Evolutionary conservation across 2,888 invertebrate genomes (phyloP).

Genomic region (Acrobasis consociella): DNA sequence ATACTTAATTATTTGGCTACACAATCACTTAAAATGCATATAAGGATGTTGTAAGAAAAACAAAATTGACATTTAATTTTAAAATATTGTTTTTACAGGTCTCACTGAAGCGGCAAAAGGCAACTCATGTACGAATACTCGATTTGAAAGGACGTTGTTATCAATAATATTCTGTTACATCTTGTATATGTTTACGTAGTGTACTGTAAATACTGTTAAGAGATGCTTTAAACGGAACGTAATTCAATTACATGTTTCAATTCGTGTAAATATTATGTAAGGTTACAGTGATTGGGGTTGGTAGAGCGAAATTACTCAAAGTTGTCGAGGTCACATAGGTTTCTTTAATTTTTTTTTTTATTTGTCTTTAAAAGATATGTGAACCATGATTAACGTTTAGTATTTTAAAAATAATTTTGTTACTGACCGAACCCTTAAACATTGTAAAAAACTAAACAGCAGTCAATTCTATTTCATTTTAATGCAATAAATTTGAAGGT

Average conservation of each 20-base stretch:
- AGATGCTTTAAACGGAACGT: constrained; percentile 50
- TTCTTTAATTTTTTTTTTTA: too few species aligned
- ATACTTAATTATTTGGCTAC: too few species aligned
- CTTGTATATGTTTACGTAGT: constrained; percentile 63
- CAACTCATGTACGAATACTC: constrained; percentile 43
- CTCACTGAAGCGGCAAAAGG: constrained; percentile 73
- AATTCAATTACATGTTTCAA: constrained; percentile 72
- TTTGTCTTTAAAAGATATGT: too few species aligned
- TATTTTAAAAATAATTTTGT: too few species aligned
- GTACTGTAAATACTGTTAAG: constrained; percentile 47
- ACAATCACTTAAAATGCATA: too few species aligned
- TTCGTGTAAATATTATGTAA: constrained; percentile 70
- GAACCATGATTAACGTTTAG: too few species aligned
- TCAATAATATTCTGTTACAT: constrained; percentile 52
- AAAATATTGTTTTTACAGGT: constrained; percentile 50
- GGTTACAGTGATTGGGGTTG: constrained; percentile 48
- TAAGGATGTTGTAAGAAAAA: too few species aligned
- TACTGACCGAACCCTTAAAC: too few species aligned
- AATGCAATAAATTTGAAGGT: too few species aligned
- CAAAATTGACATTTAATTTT: too few species aligned
- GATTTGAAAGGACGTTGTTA: constrained; percentile 50
- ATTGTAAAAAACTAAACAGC: too few species aligned
- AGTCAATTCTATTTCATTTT: too few species aligned
- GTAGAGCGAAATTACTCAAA: neutral
- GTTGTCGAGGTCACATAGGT: neutral